Evolutionary conservation across 1,140 invertebrate genomes (phyloP).

Genomic region (Drosophila seguyi): DNA sequence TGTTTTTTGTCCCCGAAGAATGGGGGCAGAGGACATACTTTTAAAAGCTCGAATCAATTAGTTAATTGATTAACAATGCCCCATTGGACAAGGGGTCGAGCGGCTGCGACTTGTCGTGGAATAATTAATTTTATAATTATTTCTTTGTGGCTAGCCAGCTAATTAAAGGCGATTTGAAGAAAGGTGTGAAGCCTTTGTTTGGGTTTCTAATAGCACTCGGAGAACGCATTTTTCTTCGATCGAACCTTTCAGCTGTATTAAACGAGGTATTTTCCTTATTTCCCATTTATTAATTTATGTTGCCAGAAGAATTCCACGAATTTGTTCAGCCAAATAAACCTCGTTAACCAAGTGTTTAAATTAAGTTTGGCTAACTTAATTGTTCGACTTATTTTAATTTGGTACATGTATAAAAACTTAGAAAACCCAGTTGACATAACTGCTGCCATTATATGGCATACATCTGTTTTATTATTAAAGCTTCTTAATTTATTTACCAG

Average conservation of each 20-base stretch:
- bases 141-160: conserved; percentile 7
- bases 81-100: conserved; percentile 23
- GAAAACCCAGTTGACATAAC: conserved; percentile 7
- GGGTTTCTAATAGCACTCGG: not conserved
- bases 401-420: not conserved
- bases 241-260: not conserved
- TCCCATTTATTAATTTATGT: not conserved
- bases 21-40: conserved; percentile 70
- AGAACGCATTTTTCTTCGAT: no score
- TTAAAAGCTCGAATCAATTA: conserved; percentile 78
- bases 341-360: conserved; percentile 9
- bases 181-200: not conserved
- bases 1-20: conserved; percentile 29
- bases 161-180: conserved; percentile 18
- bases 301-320: not conserved
- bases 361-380: not conserved
- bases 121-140: conserved; percentile 41
- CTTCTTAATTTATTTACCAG: not conserved
- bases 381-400: not conserved
- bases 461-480: conserved; percentile 4
- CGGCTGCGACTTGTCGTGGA: conserved; percentile 9
- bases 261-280: not conserved
- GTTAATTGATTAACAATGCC: conserved; percentile 77
- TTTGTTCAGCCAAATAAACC: not conserved
- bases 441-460: conserved; percentile 7